phyloP scores from a whole-genome alignment of 35 echinoderm and acorn worm genomes.

The Apostichopus californicus region DNA sequence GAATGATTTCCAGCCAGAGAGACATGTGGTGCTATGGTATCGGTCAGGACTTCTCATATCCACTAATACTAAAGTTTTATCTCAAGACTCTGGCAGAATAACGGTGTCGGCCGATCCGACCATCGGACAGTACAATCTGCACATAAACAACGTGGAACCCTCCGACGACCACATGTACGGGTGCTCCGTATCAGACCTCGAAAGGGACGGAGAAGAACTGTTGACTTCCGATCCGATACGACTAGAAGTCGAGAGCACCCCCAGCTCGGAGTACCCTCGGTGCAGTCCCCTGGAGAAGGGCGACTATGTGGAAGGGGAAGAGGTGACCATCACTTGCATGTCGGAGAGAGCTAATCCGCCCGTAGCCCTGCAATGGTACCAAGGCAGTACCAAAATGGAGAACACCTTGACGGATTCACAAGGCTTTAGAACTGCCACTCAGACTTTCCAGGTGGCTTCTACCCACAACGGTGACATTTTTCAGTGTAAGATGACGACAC shows the following conservation, averaged over 20 bases:
- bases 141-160: constrained; percentile 57
- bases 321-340: constrained; percentile 57
- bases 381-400: constrained; percentile 2
- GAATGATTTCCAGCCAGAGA: background rate
- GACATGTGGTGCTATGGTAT: constrained; percentile 1
- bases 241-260: constrained; percentile 70
- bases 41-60: background rate
- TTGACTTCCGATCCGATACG: constrained; percentile 49
- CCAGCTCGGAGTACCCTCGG: constrained; percentile 51
- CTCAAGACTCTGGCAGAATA: constrained; percentile 3
- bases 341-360: constrained; percentile 89
- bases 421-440: constrained; percentile 55
- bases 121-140: constrained; percentile 74
- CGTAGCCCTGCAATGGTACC: constrained; percentile 67
- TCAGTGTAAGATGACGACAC: constrained; percentile 73
- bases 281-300: constrained; percentile 62
- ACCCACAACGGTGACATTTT: constrained; percentile 64
- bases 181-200: constrained; percentile 33
- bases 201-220: background rate
- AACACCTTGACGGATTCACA: constrained; percentile 51
- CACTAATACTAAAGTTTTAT: background rate
- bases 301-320: constrained; percentile 63
- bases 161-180: constrained; percentile 67
- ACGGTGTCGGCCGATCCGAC: background rate
- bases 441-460: constrained; percentile 46